Conservation (phyloP, 2,113 vertebrate species). For the Lepus europaeus region DNA sequence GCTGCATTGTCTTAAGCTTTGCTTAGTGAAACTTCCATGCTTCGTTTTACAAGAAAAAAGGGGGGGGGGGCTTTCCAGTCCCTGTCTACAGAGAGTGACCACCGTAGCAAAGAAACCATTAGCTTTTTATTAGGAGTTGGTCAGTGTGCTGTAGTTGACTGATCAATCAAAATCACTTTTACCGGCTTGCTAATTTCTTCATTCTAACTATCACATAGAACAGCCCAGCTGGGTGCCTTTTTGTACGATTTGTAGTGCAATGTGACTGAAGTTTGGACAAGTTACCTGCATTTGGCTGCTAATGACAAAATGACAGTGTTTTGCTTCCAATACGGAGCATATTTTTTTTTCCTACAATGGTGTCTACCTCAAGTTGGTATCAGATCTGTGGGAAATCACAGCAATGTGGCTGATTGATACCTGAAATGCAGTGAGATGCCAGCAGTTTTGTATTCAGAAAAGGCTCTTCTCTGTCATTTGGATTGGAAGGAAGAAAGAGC, state of each 20-base stretch:
- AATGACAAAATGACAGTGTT: conserved; percentile 69
- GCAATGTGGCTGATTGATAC: neutral
- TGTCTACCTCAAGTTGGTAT: neutral
- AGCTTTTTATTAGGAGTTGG: conserved; percentile 70
- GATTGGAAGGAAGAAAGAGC: neutral
- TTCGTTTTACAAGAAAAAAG: conserved; percentile 46
- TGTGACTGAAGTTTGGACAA: conserved; percentile 79
- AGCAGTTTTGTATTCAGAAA: conserved; percentile 62
- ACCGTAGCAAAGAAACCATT: conserved; percentile 71
- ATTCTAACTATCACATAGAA: conserved; percentile 65
- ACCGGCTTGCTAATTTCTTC: conserved; percentile 75
- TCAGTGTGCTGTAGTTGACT: conserved; percentile 11
- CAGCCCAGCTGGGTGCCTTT: conserved; percentile 62
- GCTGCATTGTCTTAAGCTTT: conserved; percentile 55
- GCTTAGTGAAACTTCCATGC: conserved; percentile 73
- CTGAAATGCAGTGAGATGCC: conserved; percentile 25
- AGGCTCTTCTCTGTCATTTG: conserved; percentile 52
- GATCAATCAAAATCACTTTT: conserved; percentile 78
- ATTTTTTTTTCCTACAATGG: neutral
- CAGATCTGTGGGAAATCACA: conserved; percentile 64
- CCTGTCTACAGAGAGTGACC: conserved; percentile 66
- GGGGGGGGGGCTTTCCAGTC: neutral
- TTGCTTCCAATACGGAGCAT: conserved; percentile 47
- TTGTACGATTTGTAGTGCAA: conserved; percentile 56
- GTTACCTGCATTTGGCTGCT: conserved; percentile 75